Conservation (phyloP, 2,888 invertebrate species). For the Tetranychus truncatus region DNA sequence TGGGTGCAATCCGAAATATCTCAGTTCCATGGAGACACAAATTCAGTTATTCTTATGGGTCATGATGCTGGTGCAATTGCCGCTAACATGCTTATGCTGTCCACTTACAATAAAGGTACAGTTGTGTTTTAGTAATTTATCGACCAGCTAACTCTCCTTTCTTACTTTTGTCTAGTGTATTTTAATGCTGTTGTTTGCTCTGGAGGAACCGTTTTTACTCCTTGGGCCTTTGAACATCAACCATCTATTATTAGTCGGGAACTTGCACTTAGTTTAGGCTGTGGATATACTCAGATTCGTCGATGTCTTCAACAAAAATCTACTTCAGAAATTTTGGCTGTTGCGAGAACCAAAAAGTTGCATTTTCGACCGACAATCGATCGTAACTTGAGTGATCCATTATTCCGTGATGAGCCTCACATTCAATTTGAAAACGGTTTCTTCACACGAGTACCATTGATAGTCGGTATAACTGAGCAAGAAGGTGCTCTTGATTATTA, state of each 20-base stretch:
- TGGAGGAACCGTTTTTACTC: slow-evolving; percentile 22
- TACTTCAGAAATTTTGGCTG: slow-evolving; percentile 11
- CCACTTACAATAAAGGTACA: not conserved
- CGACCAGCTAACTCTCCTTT: too few species aligned
- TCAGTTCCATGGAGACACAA: slow-evolving; percentile 29
- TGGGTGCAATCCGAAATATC: slow-evolving; percentile 29
- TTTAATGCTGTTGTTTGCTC: slow-evolving; percentile 4
- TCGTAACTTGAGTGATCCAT: slow-evolving; percentile 10
- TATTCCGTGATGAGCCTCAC: slow-evolving; percentile 16
- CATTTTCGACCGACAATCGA: slow-evolving; percentile 21
- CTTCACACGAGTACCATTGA: slow-evolving; percentile 6
- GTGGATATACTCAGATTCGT: slow-evolving; percentile 6
- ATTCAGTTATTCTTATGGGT: slow-evolving; percentile 30
- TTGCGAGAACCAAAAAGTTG: slow-evolving; percentile 11
- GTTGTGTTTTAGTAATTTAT: not conserved
- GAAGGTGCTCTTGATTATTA: slow-evolving; percentile 22
- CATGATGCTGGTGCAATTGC: slow-evolving; percentile 30
- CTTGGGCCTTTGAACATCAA: slow-evolving; percentile 17
- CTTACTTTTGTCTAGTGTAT: not conserved
- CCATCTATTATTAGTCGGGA: slow-evolving; percentile 12
- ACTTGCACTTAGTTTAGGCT: slow-evolving; percentile 4
- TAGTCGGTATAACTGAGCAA: not conserved
- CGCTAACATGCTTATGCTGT: slow-evolving; percentile 21
- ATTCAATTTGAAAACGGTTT: slow-evolving; percentile 16
- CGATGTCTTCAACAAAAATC: slow-evolving; percentile 19